phyloP scores from a whole-genome alignment of 2,113 vertebrate species.

The Sitta europaea region DNA sequence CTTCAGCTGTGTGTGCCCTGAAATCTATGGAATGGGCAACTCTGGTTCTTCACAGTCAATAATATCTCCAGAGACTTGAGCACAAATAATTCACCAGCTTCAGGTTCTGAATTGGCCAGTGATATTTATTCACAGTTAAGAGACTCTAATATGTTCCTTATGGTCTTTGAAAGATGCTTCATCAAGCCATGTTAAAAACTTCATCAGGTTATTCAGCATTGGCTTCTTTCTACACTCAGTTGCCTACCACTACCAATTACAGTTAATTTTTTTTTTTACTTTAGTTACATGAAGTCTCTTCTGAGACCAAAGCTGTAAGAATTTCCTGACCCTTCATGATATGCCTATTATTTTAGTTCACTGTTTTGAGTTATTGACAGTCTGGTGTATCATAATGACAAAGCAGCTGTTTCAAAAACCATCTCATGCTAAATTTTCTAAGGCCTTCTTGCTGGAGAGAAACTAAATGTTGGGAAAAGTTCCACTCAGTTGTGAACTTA shows the following conservation, averaged over 20 bases:
- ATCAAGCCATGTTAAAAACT: background rate
- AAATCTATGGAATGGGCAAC: background rate
- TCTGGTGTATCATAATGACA: background rate
- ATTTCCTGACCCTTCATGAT: background rate
- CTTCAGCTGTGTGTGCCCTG: background rate
- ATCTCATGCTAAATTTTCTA: background rate
- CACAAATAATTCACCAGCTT: background rate
- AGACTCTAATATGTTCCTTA: background rate
- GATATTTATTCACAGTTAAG: background rate
- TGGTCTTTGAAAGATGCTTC: background rate
- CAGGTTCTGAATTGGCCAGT: background rate
- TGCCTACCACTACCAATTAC: background rate
- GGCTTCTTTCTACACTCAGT: background rate
- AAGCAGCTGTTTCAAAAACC: background rate
- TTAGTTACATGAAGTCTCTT: background rate
- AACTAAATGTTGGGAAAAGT: background rate
- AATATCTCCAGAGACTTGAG: fast-evolving
- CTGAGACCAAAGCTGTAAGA: background rate
- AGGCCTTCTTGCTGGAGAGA: background rate
- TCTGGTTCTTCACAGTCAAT: background rate
- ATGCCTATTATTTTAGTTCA: background rate
- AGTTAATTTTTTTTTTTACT: background rate
- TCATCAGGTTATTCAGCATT: background rate
- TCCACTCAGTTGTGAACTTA: background rate
- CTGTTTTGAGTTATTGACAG: background rate